Base-by-base conservation (phyloP, 2,113 vertebrate genomes). In the Anser cygnoides region DNA sequence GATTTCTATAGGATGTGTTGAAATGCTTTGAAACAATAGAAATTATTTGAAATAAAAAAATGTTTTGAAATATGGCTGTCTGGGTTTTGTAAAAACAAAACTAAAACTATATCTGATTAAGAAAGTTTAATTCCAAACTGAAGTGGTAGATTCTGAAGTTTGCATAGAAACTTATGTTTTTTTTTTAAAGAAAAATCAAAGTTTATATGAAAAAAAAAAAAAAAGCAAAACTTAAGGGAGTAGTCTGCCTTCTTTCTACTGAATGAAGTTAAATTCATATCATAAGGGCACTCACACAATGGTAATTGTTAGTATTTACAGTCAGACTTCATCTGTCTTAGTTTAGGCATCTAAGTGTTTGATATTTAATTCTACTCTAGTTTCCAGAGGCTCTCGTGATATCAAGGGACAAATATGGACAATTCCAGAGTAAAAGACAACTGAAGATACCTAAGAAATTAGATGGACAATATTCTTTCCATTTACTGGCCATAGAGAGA, bases 281-380 rank as follows among this genome's bases (percentile, higher is more conserved):
- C 7, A 10, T 21, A 19, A 4, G 4, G 5, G 2, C 8, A 65
- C 11, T 50, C 3, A 2, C 9, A 13, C 6, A 37, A 10, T n/a
- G 29, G 13, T 72, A 82, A 46, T 73, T 73, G 17, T 71, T 76
- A 44, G 20, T 65, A 58, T 13, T 39, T 65, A 75, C 31, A 15
- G 4, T 13, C 39, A 75, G 35, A 39, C 4, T 70, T 39, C 1
- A 58, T 39, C 26, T 29, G 3, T 68, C 31, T 74, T 84, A 50
- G 62, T 74, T 43, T 50, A 74, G 46, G 26, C 19, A 68, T 13
- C 8, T 57, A 50, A 68, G 49, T 12, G 2, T 79, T 21, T 74
- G 14, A 62, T 26, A 43, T 54, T 9, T 72, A 54, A 66, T 35
- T 66, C 18, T 74, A 73, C 21, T 15, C 10, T 63, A 57, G 18